These are phyloP conservation scores for Torymus aiolomorphi DNA, from an alignment of 2,888 invertebrate genomes.

Conservation along the genomic window DNA sequence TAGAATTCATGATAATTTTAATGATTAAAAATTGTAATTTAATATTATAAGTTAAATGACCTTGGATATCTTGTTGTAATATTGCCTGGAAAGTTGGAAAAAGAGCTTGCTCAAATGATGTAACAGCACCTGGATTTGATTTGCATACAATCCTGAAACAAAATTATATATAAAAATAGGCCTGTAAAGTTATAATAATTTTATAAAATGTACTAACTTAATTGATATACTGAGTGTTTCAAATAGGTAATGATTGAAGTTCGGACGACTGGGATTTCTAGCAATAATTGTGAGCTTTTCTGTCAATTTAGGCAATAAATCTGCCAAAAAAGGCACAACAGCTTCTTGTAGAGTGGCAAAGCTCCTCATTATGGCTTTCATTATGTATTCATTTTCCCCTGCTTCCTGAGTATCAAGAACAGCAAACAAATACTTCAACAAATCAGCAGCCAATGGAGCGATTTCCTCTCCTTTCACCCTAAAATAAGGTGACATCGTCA, in stretches of 20 bases:
- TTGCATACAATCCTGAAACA: conserved; percentile 87
- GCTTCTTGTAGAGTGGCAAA: conserved; percentile 88
- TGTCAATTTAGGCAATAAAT: conserved; percentile 90
- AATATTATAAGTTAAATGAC: conserved; percentile 73
- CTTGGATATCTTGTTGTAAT: conserved; percentile 94
- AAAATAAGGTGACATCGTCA: conserved; percentile 59
- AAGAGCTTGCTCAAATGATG: conserved; percentile 92
- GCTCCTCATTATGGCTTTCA: conserved; percentile 97
- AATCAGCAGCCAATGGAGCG: conserved; percentile 81
- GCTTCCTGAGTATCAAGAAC: conserved; percentile 85
- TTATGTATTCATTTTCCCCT: conserved; percentile 96
- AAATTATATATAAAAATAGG: conserved; percentile 30
- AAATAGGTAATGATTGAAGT: conserved; percentile 98
- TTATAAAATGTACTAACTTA: conserved; percentile 79
- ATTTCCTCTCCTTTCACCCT: conserved; percentile 81
- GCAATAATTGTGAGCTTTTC: conserved; percentile 88
- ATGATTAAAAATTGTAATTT: too few species aligned
- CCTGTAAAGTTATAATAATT: conserved; percentile 11
- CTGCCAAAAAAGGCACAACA: conserved; percentile 87
- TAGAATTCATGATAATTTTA: conserved; percentile 1
- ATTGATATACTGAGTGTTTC: conserved; percentile 94
- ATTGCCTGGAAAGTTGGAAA: conserved; percentile 98
- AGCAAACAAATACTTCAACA: conserved; percentile 87
- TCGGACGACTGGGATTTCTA: conserved; percentile 96
- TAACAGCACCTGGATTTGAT: conserved; percentile 86